Conservation (phyloP, 1,140 invertebrate genomes). For the Adelges cooleyi region DNA sequence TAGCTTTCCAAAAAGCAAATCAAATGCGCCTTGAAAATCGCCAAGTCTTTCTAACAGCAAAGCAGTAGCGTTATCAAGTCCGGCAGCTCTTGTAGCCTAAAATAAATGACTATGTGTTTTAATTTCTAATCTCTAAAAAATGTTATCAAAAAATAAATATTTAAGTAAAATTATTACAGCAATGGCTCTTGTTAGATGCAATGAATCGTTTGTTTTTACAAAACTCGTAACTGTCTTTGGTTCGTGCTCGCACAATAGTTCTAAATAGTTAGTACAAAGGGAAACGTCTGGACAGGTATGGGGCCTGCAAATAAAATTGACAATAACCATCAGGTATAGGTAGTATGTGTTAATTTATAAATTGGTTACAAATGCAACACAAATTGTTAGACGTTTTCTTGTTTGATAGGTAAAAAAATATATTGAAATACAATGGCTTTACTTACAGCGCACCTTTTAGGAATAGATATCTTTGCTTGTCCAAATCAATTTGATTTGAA, state of each 20-base stretch:
- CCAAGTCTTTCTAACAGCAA: constrained; percentile 35
- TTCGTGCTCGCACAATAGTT: constrained; percentile 28
- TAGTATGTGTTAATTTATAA: no score
- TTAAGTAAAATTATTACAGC: constrained; percentile 4
- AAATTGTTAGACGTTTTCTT: neutral
- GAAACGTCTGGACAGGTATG: neutral
- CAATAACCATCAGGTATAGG: no score
- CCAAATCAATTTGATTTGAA: neutral
- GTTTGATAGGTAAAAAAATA: no score
- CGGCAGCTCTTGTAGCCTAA: constrained; percentile 13
- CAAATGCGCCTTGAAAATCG: constrained; percentile 35
- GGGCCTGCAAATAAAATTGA: constrained; percentile 3
- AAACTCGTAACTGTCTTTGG: constrained; percentile 21
- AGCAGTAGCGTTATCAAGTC: constrained; percentile 34
- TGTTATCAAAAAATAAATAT: neutral
- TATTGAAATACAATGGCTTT: neutral
- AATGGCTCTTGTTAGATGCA: constrained; percentile 22
- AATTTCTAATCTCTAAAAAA: neutral
- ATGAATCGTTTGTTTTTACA: constrained; percentile 26
- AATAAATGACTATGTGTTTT: neutral
- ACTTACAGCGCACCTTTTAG: constrained; percentile 30
- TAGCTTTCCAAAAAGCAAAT: constrained; percentile 33
- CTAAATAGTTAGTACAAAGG: constrained; percentile 27
- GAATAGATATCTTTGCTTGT: constrained; percentile 20
- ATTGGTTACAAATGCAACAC: no score